Conservation (phyloP, 2,888 invertebrate species). For the Brachyptera risi region DNA sequence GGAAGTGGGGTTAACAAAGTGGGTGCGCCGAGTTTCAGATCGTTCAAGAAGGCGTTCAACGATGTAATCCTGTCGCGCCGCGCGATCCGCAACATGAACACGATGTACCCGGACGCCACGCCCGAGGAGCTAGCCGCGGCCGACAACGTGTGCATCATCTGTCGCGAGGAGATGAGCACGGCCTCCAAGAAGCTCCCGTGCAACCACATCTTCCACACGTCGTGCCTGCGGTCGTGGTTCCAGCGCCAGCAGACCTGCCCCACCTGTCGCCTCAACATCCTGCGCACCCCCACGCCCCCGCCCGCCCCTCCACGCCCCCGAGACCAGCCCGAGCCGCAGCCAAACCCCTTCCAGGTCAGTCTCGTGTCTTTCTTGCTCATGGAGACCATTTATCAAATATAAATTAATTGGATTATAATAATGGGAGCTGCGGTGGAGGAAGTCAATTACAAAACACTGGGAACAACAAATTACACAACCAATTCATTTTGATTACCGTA, state of each 20-base stretch:
- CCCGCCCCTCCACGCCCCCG: slow-evolving; percentile 46
- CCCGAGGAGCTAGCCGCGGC: slow-evolving; percentile 84
- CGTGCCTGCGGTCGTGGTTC: slow-evolving; percentile 97
- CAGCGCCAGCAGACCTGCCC: slow-evolving; percentile 99
- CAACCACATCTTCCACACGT: slow-evolving; percentile 98
- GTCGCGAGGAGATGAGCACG: slow-evolving; percentile 79
- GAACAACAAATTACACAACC: too few relatives aligned
- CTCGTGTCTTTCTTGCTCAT: too few relatives aligned
- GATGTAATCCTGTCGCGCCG: slow-evolving; percentile 95
- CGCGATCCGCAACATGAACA: slow-evolving; percentile 98
- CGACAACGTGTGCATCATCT: slow-evolving; percentile 99
- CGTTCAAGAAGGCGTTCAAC: slow-evolving; percentile 95
- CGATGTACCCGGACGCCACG: slow-evolving; percentile 93
- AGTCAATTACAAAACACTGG: too few relatives aligned
- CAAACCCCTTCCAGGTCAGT: slow-evolving; percentile 12
- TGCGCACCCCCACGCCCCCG: slow-evolving; percentile 45
- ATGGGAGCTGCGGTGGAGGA: too few relatives aligned
- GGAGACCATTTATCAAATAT: too few relatives aligned
- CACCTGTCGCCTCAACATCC: slow-evolving; percentile 90
- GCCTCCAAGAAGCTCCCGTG: slow-evolving; percentile 96
- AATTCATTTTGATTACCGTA: too few relatives aligned
- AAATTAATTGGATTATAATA: too few relatives aligned
- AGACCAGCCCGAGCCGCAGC: not conserved
- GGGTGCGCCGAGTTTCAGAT: slow-evolving; percentile 55
- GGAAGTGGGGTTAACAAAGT: too few relatives aligned